phyloP scores from a whole-genome alignment of 2,797 vertebrate species.

The Ctenopoma multispine region DNA sequence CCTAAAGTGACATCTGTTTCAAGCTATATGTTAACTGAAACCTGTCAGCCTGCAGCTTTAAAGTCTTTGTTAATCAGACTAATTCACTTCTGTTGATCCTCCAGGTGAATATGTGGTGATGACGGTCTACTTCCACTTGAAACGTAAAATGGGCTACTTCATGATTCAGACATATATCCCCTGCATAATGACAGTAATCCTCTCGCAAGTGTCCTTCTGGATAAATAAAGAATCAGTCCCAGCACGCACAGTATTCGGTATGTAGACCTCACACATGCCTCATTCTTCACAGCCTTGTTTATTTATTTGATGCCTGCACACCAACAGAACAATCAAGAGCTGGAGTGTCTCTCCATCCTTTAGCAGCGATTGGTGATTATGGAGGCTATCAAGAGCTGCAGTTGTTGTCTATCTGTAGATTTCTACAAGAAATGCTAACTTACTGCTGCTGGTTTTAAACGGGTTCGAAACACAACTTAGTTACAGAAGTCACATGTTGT shows the following conservation, averaged over 20 bases:
- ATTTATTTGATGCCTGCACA: slow-evolving; percentile 39
- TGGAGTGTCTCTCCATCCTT: slow-evolving; percentile 7
- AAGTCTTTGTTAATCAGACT: slow-evolving; percentile 39
- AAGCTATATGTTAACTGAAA: slow-evolving; percentile 22
- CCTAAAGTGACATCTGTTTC: slow-evolving; percentile 26
- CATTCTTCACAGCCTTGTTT: slow-evolving; percentile 39
- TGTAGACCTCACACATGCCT: slow-evolving; percentile 71
- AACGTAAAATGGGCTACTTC: slow-evolving; percentile 99
- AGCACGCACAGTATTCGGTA: slow-evolving; percentile 98
- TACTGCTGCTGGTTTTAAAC: not conserved
- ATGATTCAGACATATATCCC: slow-evolving; percentile 99
- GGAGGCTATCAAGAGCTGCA: not conserved
- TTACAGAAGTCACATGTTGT: too few relatives aligned
- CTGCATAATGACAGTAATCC: slow-evolving; percentile 99
- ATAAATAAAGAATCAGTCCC: slow-evolving; percentile 99
- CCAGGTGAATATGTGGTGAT: slow-evolving; percentile 98
- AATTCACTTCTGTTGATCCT: slow-evolving; percentile 54
- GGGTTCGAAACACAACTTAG: slow-evolving; percentile 3
- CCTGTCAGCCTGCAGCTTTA: slow-evolving; percentile 22
- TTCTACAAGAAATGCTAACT: not conserved
- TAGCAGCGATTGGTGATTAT: slow-evolving; percentile 20
- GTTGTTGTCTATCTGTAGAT: not conserved
- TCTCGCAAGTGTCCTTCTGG: slow-evolving; percentile 99
- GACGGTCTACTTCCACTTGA: slow-evolving; percentile 97
- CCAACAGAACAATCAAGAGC: slow-evolving; percentile 36